Evolutionary conservation across 2,797 vertebrate genomes (phyloP).

Genomic region (Staurois parvus): DNA sequence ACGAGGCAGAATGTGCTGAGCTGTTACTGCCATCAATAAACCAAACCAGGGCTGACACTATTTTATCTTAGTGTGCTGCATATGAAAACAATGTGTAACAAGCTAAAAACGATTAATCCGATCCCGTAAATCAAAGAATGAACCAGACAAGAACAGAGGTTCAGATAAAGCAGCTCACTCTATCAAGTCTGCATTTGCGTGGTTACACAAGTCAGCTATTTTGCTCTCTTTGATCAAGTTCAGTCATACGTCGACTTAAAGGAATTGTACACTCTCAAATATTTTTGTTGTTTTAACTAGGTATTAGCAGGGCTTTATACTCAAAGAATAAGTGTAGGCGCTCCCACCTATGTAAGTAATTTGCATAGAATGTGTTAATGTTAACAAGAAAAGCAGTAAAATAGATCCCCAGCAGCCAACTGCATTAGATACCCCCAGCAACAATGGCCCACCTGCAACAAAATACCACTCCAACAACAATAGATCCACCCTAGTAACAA

Average conservation of each 20-base stretch:
- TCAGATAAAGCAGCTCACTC: background rate
- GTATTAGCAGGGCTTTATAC: too few species aligned
- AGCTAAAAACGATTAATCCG: constrained; percentile 10
- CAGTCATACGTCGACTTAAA: background rate
- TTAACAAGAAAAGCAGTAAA: too few species aligned
- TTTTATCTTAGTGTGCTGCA: background rate
- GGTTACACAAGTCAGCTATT: background rate
- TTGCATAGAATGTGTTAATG: too few species aligned
- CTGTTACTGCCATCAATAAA: background rate
- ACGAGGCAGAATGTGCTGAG: constrained; percentile 34
- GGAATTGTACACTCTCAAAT: too few species aligned
- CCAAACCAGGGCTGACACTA: background rate
- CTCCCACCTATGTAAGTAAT: too few species aligned
- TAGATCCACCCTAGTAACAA: too few species aligned
- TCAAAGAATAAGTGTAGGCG: too few species aligned
- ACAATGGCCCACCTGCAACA: too few species aligned
- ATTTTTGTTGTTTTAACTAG: too few species aligned
- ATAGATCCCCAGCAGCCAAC: too few species aligned
- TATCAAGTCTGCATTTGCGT: background rate
- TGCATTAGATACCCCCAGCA: too few species aligned
- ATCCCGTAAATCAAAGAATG: background rate
- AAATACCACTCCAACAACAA: too few species aligned
- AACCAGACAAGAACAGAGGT: background rate
- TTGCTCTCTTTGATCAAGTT: background rate
- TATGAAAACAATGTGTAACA: background rate